phyloP scores from a whole-genome alignment of 2,113 vertebrate species.

The Neodon shergylaensis region DNA sequence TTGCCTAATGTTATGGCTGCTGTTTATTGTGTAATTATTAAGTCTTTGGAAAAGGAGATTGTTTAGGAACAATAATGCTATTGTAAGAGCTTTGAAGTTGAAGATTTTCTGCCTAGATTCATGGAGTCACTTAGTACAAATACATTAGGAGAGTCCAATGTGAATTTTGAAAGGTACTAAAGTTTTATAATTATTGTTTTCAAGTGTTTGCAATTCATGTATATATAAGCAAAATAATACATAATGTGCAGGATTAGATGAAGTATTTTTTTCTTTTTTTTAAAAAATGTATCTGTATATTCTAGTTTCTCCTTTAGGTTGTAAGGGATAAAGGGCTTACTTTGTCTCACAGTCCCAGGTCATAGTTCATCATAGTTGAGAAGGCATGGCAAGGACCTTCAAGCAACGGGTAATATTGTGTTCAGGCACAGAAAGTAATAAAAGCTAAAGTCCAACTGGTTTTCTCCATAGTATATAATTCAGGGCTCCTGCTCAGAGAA shows the following conservation, averaged over 20 bases:
- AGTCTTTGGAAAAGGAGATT: background rate
- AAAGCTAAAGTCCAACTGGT: background rate
- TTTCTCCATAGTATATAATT: background rate
- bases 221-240: background rate
- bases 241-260: background rate
- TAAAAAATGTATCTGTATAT: background rate
- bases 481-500: background rate
- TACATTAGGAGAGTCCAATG: background rate
- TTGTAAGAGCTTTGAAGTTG: slow-evolving; percentile 34
- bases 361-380: background rate
- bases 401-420: too few species aligned
- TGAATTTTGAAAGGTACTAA: slow-evolving; percentile 20
- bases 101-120: background rate
- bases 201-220: background rate
- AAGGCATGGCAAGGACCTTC: background rate
- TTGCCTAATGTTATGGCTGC: background rate
- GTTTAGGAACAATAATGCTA: background rate
- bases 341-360: background rate
- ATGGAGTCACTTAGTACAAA: background rate
- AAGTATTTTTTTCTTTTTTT: background rate
- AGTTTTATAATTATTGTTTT: background rate
- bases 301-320: background rate
- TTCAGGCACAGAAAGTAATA: background rate
- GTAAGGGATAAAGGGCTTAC: background rate
- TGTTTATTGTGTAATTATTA: background rate